phyloP scores from a whole-genome alignment of 2,888 invertebrate species.

The Branchinecta sandiegonensis region DNA sequence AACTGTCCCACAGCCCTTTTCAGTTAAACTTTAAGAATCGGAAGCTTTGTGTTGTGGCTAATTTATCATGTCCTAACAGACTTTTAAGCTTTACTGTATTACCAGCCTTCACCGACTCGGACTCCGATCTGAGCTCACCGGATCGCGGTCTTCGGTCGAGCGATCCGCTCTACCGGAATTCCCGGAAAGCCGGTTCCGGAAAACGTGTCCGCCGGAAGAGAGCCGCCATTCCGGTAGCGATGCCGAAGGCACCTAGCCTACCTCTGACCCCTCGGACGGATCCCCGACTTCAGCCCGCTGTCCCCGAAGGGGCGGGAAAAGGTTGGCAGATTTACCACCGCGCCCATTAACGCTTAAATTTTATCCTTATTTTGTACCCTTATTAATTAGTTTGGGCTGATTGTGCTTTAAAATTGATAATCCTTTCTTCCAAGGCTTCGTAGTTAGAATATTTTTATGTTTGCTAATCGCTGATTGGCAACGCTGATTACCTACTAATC shows the following conservation, averaged over 20 bases:
- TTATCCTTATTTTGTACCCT: no score
- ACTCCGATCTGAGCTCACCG: conserved; percentile 68
- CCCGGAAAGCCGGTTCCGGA: conserved; percentile 48
- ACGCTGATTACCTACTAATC: no score
- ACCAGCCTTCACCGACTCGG: conserved; percentile 70
- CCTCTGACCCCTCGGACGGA: conserved; percentile 33
- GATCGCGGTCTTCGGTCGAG: conserved; percentile 47
- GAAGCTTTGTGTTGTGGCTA: background rate
- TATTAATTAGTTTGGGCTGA: conserved; percentile 2
- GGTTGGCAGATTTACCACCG: conserved; percentile 34
- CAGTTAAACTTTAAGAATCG: no score
- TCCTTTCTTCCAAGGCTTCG: no score
- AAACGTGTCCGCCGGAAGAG: conserved; percentile 57
- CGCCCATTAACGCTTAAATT: conserved; percentile 32
- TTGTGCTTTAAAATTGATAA: no score
- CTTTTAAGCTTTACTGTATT: conserved; percentile 24
- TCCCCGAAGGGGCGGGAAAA: conserved; percentile 32
- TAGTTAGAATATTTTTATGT: no score
- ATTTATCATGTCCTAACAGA: background rate
- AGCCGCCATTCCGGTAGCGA: conserved; percentile 67
- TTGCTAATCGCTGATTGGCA: no score
- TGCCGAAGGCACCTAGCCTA: conserved; percentile 60
- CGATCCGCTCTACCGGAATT: conserved; percentile 48
- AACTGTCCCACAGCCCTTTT: no score
- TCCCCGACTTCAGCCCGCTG: background rate